These are phyloP conservation scores for Rousettus madagascariensis DNA, from an alignment of 2,797 vertebrate species.

Conservation along the genomic window DNA sequence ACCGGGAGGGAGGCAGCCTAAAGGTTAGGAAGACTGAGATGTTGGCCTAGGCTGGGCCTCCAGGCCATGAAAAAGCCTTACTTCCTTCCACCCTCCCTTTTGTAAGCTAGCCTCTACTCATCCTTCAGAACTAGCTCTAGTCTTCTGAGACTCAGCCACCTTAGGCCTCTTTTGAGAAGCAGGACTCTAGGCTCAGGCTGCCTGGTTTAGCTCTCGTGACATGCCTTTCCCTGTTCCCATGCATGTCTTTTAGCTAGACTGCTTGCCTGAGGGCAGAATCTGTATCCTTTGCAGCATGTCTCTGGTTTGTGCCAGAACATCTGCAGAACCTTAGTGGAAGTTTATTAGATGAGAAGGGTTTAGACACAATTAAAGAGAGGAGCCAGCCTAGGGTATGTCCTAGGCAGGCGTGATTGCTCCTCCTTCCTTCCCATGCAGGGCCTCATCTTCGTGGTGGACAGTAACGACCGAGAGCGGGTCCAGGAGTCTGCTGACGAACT, in stretches of 20 bases:
- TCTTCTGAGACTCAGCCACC: background rate
- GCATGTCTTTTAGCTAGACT: background rate
- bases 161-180: background rate
- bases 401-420: background rate
- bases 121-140: background rate
- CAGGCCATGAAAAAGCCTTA: background rate
- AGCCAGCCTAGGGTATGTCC: background rate
- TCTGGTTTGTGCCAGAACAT: background rate
- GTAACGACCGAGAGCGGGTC: slow-evolving; percentile 91
- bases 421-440: slow-evolving; percentile 81
- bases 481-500: slow-evolving; percentile 90
- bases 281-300: background rate
- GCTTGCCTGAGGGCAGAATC: background rate
- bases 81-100: accelerated
- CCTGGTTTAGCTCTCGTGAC: background rate
- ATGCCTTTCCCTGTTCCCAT: background rate
- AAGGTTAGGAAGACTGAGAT: background rate
- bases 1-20: background rate
- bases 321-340: background rate
- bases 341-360: background rate
- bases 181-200: background rate
- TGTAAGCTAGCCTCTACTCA: background rate
- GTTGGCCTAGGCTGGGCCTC: background rate
- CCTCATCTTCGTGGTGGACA: slow-evolving; percentile 94
- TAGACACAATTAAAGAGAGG: background rate